These are phyloP conservation scores for Cardiocondyla obscurior DNA, from an alignment of 1,140 invertebrate genomes.

Conservation along the genomic window DNA sequence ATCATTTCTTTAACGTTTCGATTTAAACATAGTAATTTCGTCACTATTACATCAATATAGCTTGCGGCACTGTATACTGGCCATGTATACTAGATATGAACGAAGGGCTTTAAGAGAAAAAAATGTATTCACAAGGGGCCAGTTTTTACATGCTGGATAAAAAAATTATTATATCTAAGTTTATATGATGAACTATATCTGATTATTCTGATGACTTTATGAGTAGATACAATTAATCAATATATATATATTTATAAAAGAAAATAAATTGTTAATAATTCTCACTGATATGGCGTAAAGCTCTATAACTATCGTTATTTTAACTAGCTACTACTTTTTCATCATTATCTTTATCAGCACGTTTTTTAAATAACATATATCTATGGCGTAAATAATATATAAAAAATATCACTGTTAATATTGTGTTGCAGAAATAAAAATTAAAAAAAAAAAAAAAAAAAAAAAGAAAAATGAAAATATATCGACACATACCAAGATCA, in stretches of 20 bases:
- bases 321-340: constrained; percentile 21
- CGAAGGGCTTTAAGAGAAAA: constrained; percentile 43
- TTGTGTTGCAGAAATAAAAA: constrained; percentile 49
- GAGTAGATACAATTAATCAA: neutral
- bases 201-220: constrained; percentile 6
- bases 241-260: constrained; percentile 15
- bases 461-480: constrained; percentile 21
- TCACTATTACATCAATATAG: constrained; percentile 45
- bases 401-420: neutral
- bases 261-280: neutral
- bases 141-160: constrained; percentile 33
- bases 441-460: neutral
- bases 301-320: constrained; percentile 22
- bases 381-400: constrained; percentile 63
- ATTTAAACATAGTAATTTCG: neutral
- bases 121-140: constrained; percentile 36
- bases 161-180: constrained; percentile 18
- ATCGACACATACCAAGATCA: constrained; percentile 34
- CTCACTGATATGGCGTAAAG: constrained; percentile 22
- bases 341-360: constrained; percentile 6
- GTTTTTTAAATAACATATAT: constrained; percentile 26
- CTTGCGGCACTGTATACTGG: constrained; percentile 70
- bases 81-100: constrained; percentile 46
- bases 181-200: constrained; percentile 46
- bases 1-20: neutral